These are phyloP conservation scores for Tineola bisselliella DNA, from an alignment of 2,888 invertebrate species.

Conservation along the genomic window DNA sequence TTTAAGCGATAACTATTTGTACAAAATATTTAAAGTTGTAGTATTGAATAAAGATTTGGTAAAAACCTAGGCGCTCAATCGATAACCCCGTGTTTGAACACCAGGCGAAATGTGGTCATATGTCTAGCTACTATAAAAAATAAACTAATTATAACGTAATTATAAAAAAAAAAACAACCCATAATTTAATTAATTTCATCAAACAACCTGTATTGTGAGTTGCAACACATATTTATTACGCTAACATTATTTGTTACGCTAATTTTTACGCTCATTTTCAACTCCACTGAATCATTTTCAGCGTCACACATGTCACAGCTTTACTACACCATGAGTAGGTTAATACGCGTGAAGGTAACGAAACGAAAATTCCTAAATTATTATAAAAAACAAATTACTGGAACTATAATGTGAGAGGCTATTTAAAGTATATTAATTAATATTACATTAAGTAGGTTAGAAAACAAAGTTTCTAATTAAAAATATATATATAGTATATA, in stretches of 20 bases:
- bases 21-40: too few relatives aligned
- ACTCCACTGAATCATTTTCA: slow-evolving; percentile 21
- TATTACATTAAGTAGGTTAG: neutral
- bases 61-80: too few relatives aligned
- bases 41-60: too few relatives aligned
- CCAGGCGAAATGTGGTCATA: too few relatives aligned
- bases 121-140: too few relatives aligned
- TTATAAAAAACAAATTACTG: neutral
- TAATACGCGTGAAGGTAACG: slow-evolving; percentile 40
- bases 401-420: neutral
- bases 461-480: too few relatives aligned
- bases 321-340: slow-evolving; percentile 23
- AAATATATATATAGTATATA: too few relatives aligned
- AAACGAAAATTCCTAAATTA: neutral
- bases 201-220: neutral
- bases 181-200: too few relatives aligned
- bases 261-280: slow-evolving; percentile 46
- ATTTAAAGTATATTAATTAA: neutral
- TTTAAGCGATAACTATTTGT: neutral
- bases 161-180: too few relatives aligned
- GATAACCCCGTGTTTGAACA: too few relatives aligned
- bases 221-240: neutral
- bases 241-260: slow-evolving; percentile 27
- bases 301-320: neutral
- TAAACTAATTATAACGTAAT: too few relatives aligned